Conservation (phyloP, 92 coral and sea anemone species). For the Blastomussa wellsi region DNA sequence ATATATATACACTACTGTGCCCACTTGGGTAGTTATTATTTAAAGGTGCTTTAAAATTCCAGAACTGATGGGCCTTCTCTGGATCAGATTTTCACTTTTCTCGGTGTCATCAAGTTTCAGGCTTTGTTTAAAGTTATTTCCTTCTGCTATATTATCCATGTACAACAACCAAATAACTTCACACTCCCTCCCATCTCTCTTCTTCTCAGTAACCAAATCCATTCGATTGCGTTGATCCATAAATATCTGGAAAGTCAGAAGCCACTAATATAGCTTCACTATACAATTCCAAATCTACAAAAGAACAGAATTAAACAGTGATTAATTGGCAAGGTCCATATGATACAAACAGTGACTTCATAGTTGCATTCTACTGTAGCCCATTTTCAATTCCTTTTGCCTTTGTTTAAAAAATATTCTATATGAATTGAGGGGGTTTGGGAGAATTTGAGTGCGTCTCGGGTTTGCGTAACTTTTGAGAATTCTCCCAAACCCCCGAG, state of each 20-base stretch:
- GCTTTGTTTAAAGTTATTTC: background rate
- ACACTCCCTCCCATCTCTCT: too few relatives aligned
- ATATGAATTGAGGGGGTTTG: too few relatives aligned
- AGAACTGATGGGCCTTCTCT: background rate
- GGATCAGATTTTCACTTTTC: background rate
- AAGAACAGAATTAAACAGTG: background rate
- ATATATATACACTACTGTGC: background rate
- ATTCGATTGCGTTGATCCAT: conserved; percentile 69
- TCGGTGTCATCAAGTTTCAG: background rate
- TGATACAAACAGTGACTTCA: too few relatives aligned
- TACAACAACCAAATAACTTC: background rate
- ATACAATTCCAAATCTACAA: conserved; percentile 71
- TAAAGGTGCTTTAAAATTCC: background rate
- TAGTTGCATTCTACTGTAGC: too few relatives aligned
- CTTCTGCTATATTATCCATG: background rate
- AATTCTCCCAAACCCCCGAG: too few relatives aligned
- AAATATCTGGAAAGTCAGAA: conserved; percentile 74
- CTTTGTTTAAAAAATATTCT: too few relatives aligned
- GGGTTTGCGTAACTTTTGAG: too few relatives aligned
- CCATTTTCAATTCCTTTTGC: too few relatives aligned
- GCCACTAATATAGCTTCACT: conserved; percentile 72
- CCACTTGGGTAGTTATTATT: background rate
- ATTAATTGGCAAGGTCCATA: background rate
- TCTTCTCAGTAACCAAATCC: conserved; percentile 57
- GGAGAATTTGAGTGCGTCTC: too few relatives aligned